Conservation (phyloP, 1,140 invertebrate genomes). For the Diorhabda carinulata region DNA sequence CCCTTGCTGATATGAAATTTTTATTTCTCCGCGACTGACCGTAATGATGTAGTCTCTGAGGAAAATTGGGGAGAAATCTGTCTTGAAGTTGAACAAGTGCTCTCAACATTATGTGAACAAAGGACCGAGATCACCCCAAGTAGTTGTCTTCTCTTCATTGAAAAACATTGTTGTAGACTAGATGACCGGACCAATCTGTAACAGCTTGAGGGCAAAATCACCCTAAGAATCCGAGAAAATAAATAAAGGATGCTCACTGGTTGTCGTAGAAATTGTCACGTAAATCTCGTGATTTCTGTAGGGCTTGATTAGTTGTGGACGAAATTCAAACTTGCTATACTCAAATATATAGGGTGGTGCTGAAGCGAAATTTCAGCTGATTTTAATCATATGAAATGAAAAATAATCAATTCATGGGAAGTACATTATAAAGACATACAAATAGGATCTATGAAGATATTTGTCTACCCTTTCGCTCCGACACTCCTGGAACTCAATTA, state of each 20-base stretch:
- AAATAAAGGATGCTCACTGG: not conserved
- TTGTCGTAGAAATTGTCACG: slow-evolving; percentile 1
- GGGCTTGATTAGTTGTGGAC: too few relatives aligned
- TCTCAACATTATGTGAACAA: slow-evolving; percentile 2
- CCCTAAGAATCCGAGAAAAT: not conserved
- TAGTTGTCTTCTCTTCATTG: slow-evolving; percentile 1
- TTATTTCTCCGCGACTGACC: slow-evolving; percentile 1
- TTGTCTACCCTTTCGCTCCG: too few relatives aligned
- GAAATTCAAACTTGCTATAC: too few relatives aligned
- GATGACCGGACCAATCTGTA: not conserved
- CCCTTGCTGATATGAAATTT: not conserved
- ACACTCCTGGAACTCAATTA: too few relatives aligned
- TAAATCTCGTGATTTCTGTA: too few relatives aligned
- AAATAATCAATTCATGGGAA: too few relatives aligned
- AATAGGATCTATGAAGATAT: too few relatives aligned
- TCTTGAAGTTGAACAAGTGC: slow-evolving; percentile 2
- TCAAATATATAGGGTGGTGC: too few relatives aligned
- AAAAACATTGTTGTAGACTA: slow-evolving; percentile 1
- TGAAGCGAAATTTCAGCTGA: too few relatives aligned
- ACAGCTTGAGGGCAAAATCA: not conserved
- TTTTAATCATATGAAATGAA: too few relatives aligned
- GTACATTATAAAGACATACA: too few relatives aligned
- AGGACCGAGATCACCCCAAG: slow-evolving; percentile 1
- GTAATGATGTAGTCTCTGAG: not conserved
- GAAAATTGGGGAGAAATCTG: slow-evolving; percentile 2